Evolutionary conservation across 2,797 vertebrate genomes (phyloP), one percentile per base, ranked within the genome.

Genomic region (Psittacula derbiana): DNA sequence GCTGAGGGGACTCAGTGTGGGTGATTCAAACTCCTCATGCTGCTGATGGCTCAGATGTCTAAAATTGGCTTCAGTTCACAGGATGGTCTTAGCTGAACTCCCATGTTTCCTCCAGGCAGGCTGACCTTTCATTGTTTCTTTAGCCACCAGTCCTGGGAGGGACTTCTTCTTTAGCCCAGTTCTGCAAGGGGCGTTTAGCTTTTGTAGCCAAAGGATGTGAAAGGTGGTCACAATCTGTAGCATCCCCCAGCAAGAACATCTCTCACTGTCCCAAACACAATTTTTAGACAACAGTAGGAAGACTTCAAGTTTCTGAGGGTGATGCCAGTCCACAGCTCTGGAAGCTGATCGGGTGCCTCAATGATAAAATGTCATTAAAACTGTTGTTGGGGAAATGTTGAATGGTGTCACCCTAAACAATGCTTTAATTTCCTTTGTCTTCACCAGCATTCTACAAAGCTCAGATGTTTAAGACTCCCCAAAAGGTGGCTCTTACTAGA

Each of bases 331-430:
- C 52, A 41, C 11, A 2, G 43, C 44, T 57, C 57, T 81, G 61
- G 61, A 55, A 58, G 64, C 18, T 53, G 43, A 47, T 52, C 36
- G 21, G 74, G 80, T 86, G 66, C 49, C 66, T 69, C 41, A 41
- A 57, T 23, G 62, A 72, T 47, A 62, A 74, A 88, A 14, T n/a
- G 20, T 31, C 11, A 4, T 47, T 25, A 16, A 1, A 74, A 49
- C 44, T 30, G 14, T 4, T 0, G 5, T 10, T 12, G 36, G n/a
- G 58, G n/a, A 74, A 71, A 50, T 57, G 69, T 71, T 12, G 30
- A 31, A 23, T 0, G 49, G 16, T 0, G 0, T 31, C 47, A 7
- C 1, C 11, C 79, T 11, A 30, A 60, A 58, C 0, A 0, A 30
- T 0, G 2, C 30, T 64, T 43, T 60, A 4, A 6, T n/a, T 47